Percentiles rank a stretch among this genome's conserved stretches.
phyloP scores from a whole-genome alignment of 1,140 invertebrate species.

The Cylas formicarius region DNA sequence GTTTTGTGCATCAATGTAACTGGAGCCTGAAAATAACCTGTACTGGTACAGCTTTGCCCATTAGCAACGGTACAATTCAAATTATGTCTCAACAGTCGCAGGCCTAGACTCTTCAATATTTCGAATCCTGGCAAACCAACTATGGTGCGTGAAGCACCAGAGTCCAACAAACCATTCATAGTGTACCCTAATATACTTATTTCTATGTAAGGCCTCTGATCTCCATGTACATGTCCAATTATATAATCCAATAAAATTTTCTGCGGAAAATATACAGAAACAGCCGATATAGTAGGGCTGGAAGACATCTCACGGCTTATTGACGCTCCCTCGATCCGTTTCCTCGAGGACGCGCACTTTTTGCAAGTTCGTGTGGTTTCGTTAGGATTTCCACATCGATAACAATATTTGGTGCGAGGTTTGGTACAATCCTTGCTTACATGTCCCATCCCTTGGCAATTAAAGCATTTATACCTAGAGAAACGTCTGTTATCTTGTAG shows the following conservation, averaged over 20 bases:
- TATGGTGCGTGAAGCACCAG: constrained; percentile 1
- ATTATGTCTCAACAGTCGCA: background rate
- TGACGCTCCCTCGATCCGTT: constrained; percentile 2
- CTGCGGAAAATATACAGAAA: background rate
- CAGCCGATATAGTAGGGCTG: background rate
- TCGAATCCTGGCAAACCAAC: constrained; percentile 1
- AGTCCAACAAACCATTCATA: constrained; percentile 9
- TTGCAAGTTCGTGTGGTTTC: background rate
- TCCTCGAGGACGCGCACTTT: background rate
- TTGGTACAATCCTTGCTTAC: background rate
- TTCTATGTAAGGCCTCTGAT: constrained; percentile 12
- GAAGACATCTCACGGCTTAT: background rate
- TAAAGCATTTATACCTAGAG: no score
- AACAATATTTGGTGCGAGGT: background rate
- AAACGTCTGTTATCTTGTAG: no score
- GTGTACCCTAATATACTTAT: constrained; percentile 9
- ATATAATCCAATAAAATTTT: constrained; percentile 12
- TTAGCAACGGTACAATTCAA: constrained; percentile 16
- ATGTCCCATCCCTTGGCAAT: background rate
- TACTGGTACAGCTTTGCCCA: constrained; percentile 8
- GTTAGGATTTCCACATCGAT: background rate
- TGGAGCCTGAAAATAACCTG: constrained; percentile 2
- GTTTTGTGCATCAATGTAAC: constrained; percentile 10
- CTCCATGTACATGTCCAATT: background rate
- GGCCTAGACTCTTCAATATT: background rate